Base-by-base conservation (phyloP, 2,888 invertebrate genomes). In the Girardia tigrina region DNA sequence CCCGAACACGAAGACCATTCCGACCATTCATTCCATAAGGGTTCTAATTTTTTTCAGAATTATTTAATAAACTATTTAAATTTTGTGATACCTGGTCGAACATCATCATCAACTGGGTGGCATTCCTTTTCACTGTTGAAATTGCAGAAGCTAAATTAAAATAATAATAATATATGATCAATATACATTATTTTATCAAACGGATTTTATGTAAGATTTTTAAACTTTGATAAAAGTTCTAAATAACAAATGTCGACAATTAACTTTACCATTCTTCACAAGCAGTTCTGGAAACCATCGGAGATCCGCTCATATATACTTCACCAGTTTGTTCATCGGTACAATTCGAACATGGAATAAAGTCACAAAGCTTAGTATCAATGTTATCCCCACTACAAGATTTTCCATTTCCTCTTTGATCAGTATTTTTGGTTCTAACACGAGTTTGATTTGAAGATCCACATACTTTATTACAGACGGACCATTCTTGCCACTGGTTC, bases 1-100 rank as follows among this genome's bases (percentile, higher is more conserved):
- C 42, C 74, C 2, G 74, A 56, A 26, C 74, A 74, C 0, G 23
- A 14, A 1, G 74, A 56, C 74, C 74, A 74, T 26, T 26, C 56
- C 16, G 42, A 20, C 74, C 74, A 74, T 14, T 69, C 69, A 29
- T 29, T 74, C 74, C 74, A 74, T 20, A 14, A 27, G 20, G 74
- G 26, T 14, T 1, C 56, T 69, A 36, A 36, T 36, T 36, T 8
- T 16, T 12, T 36, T 36, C 8, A 36, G n/a, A n/a, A n/a, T n/a
- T n/a, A n/a, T n/a, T n/a, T n/a, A n/a, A n/a, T n/a, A n/a, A n/a
- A n/a, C n/a, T n/a, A n/a, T n/a, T n/a, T n/a, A n/a, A n/a, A n/a
- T n/a, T n/a, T n/a, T n/a, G n/a, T n/a, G n/a, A n/a, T n/a, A 56
- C 56, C 23, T n/a, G 56, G 56, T 56, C 23, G n/a, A 56, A 20